Evolutionary conservation across 2,113 vertebrate species (phyloP).

Genomic region (Picathartes gymnocephalus): DNA sequence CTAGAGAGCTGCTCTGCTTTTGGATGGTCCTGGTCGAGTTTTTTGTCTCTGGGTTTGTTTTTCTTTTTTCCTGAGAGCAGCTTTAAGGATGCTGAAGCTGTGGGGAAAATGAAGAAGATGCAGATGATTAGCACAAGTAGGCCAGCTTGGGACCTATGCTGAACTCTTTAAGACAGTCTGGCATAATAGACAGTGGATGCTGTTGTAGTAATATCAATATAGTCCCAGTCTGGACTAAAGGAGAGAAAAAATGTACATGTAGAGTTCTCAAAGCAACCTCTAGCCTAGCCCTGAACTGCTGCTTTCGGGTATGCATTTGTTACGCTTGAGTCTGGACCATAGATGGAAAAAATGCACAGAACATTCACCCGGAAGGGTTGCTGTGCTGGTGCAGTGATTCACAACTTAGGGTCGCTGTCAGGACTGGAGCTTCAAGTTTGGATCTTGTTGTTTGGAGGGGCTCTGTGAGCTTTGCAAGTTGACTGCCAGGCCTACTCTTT

Average conservation of each 20-base stretch:
- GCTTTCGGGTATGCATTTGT: not conserved
- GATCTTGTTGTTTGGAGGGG: not conserved
- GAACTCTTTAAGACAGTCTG: not conserved
- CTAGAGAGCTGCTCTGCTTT: not conserved
- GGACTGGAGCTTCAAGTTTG: not conserved
- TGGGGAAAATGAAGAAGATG: not conserved
- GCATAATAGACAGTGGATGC: not conserved
- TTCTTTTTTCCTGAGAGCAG: not conserved
- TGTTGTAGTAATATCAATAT: not conserved
- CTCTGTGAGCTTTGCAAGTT: not conserved
- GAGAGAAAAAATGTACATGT: not conserved
- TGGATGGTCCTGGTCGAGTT: not conserved
- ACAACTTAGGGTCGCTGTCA: accelerated
- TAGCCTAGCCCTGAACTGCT: not conserved
- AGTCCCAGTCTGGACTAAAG: not conserved
- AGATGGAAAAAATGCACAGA: not conserved
- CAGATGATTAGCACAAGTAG: not conserved
- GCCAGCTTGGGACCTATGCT: not conserved
- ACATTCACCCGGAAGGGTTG: not conserved
- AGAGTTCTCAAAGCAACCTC: not conserved
- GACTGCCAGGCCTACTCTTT: not conserved
- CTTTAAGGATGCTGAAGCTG: not conserved
- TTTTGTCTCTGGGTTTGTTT: not conserved
- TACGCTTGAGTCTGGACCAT: not conserved
- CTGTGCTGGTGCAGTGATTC: not conserved